Conservation (phyloP, 1,140 invertebrate genomes). For the Aphaenogaster ashmeadi region DNA sequence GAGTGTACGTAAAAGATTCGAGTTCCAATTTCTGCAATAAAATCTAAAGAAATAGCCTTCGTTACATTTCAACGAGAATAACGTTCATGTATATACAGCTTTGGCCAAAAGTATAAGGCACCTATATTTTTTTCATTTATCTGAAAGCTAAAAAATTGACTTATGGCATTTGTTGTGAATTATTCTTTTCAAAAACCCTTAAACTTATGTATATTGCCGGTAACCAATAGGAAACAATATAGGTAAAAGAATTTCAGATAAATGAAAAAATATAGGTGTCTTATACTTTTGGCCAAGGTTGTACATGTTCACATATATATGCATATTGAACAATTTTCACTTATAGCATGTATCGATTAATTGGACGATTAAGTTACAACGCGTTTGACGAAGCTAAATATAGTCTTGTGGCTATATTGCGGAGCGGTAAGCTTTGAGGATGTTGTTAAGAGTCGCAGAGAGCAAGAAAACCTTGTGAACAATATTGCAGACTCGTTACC, state of each 20-base stretch:
- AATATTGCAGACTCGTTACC: constrained; percentile 51
- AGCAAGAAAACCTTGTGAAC: constrained; percentile 40
- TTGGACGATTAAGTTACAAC: constrained; percentile 33
- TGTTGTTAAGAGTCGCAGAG: constrained; percentile 19
- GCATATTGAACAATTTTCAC: constrained; percentile 5
- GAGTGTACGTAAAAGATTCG: background rate
- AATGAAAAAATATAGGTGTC: too few species aligned
- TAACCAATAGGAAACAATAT: too few species aligned
- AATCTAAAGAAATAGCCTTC: background rate
- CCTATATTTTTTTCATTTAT: too few species aligned
- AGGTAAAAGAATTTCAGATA: too few species aligned
- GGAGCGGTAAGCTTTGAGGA: constrained; percentile 3
- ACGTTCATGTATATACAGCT: background rate
- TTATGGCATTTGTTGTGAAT: too few species aligned
- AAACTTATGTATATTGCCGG: too few species aligned
- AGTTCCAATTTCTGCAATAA: background rate
- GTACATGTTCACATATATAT: background rate
- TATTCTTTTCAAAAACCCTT: too few species aligned
- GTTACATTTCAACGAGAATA: constrained; percentile 7
- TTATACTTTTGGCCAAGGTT: too few species aligned
- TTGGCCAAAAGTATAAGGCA: too few species aligned
- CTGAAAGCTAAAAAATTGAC: too few species aligned
- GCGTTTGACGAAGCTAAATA: constrained; percentile 15
- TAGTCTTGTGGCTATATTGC: background rate
- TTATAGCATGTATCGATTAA: background rate